These are phyloP conservation scores for Meleagris gallopavo DNA, from an alignment of 2,113 vertebrate genomes.

Conservation along the genomic window DNA sequence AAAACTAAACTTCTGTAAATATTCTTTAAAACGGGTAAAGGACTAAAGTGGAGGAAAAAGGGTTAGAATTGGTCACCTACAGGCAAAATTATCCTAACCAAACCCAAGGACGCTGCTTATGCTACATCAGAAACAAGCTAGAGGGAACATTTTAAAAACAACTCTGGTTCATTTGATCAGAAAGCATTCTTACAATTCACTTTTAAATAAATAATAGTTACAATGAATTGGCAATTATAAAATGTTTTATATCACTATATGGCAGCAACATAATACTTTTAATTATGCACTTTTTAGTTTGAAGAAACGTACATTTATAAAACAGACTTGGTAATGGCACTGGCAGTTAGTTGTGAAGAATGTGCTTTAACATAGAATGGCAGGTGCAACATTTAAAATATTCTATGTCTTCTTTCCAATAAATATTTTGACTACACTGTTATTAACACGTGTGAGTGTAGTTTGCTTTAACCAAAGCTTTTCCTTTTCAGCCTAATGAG, in stretches of 20 bases:
- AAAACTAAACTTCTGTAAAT: constrained; percentile 93
- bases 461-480: constrained; percentile 72
- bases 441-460: constrained; percentile 56
- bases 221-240: constrained; percentile 85
- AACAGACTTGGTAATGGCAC: constrained; percentile 81
- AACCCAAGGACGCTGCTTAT: constrained; percentile 74
- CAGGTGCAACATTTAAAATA: constrained; percentile 79
- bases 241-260: constrained; percentile 80
- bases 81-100: constrained; percentile 77
- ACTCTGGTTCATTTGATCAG: constrained; percentile 76
- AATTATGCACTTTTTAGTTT: constrained; percentile 81
- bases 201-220: constrained; percentile 87
- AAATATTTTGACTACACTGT: constrained; percentile 80
- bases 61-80: constrained; percentile 76
- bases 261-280: constrained; percentile 85
- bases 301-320: constrained; percentile 79
- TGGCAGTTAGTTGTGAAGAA: constrained; percentile 83
- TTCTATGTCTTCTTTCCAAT: constrained; percentile 76
- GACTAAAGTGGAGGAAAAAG: constrained; percentile 71
- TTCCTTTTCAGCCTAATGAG: constrained; percentile 59
- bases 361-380: constrained; percentile 79
- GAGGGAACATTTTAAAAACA: constrained; percentile 63
- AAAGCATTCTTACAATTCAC: constrained; percentile 79
- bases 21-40: constrained; percentile 74
- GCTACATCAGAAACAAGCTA: constrained; percentile 76